Evolutionary conservation across 2,113 vertebrate species (phyloP).

Genomic region (Chrysemys picta): DNA sequence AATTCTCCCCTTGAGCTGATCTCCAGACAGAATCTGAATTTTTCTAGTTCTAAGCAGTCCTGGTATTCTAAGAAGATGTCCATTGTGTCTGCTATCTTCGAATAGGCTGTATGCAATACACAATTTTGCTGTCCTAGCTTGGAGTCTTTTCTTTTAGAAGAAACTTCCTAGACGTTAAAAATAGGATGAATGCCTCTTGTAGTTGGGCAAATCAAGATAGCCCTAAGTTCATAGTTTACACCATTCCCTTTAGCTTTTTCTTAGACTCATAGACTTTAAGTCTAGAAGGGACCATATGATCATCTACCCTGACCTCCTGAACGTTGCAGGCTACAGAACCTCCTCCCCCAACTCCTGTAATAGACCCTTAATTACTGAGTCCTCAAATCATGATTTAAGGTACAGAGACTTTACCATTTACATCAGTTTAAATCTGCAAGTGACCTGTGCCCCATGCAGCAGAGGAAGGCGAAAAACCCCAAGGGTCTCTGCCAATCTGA

Average conservation of each 20-base stretch:
- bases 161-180: constrained; percentile 4
- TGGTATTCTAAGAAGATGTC: not conserved
- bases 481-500: not conserved
- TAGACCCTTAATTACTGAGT: not conserved
- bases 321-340: no score
- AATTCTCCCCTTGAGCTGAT: not conserved
- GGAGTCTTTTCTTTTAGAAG: not conserved
- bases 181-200: not conserved
- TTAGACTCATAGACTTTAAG: not conserved
- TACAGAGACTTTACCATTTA: not conserved
- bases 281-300: not conserved
- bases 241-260: not conserved
- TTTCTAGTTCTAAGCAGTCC: not conserved
- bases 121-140: not conserved
- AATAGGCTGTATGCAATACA: not conserved
- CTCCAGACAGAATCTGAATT: not conserved
- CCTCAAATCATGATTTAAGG: not conserved
- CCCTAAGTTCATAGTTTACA: not conserved
- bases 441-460: not conserved
- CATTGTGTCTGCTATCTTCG: not conserved
- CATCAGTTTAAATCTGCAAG: not conserved
- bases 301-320: no score
- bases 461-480: not conserved
- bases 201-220: not conserved
- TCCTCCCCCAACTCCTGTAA: no score